phyloP scores from a whole-genome alignment of 2,113 vertebrate species.

The Aythya baeri region DNA sequence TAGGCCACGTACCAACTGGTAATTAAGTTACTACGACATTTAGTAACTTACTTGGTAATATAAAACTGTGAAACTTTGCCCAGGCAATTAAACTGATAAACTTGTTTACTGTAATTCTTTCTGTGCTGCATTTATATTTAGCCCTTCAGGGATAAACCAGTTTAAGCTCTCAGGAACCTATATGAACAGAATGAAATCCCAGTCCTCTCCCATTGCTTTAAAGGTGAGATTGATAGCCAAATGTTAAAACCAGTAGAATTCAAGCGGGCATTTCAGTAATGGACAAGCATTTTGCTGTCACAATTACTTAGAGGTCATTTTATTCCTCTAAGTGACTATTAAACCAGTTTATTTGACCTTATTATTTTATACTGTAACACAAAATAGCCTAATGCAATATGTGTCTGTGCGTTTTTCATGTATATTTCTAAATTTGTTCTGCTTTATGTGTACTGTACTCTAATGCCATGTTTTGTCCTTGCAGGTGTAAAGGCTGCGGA shows the following conservation, averaged over 20 bases:
- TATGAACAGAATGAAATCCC: not conserved
- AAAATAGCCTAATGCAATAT: not conserved
- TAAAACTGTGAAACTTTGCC: not conserved
- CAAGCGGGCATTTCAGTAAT: not conserved
- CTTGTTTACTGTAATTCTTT: not conserved
- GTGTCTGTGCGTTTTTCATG: not conserved
- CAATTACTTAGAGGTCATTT: not conserved
- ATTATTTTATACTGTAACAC: not conserved
- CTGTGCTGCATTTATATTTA: not conserved
- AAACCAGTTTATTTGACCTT: not conserved
- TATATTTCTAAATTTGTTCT: constrained; percentile 30
- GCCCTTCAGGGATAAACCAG: not conserved
- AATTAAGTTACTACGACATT: not conserved
- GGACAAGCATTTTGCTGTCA: not conserved
- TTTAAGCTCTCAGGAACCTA: not conserved
- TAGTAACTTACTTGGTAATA: not conserved
- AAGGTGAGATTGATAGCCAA: not conserved
- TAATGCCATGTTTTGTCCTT: constrained; percentile 69
- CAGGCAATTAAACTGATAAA: not conserved
- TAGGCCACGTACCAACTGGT: not conserved
- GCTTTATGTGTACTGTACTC: constrained; percentile 16
- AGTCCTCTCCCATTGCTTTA: not conserved
- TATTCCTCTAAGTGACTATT: not conserved
- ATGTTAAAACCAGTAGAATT: not conserved
- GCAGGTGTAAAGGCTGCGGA: constrained; percentile 66